A percentile compares a stretch with the other conserved stretches of the same genome.
Evolutionary conservation across 1,140 invertebrate genomes (phyloP).

Genomic region (Saccostrea cuccullata): DNA sequence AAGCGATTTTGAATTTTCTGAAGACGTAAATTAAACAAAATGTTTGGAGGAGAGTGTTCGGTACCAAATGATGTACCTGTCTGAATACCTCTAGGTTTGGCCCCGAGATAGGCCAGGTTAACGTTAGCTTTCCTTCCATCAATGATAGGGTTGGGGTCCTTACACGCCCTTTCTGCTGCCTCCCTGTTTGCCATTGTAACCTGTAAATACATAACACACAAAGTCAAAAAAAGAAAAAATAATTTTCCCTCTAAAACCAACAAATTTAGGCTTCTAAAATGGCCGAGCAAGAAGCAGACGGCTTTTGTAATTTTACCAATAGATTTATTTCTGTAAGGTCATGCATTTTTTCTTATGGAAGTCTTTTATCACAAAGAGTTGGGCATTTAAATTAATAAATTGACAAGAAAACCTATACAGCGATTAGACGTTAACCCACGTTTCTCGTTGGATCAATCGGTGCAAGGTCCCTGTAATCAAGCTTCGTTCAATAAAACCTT

Average conservation of each 20-base stretch:
- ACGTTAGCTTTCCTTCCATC: constrained; percentile 99
- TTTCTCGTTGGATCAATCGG: constrained; percentile 30
- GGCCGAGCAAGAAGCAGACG: constrained; percentile 1
- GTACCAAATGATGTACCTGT: constrained; percentile 56
- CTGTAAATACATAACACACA: constrained; percentile 80
- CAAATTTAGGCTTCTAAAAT: neutral
- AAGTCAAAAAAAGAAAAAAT: neutral
- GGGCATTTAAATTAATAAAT: constrained; percentile 37
- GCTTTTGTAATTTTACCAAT: constrained; percentile 26
- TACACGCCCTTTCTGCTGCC: constrained; percentile 96
- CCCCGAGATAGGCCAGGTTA: constrained; percentile 97
- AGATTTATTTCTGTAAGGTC: constrained; percentile 24
- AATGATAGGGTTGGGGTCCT: constrained; percentile 99
- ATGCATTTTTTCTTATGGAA: constrained; percentile 12
- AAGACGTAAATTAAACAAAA: neutral
- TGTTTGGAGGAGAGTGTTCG: neutral
- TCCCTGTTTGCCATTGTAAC: constrained; percentile 97
- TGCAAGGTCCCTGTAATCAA: constrained; percentile 19
- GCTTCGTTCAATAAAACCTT: constrained; percentile 9
- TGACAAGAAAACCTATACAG: constrained; percentile 28
- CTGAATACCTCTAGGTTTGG: constrained; percentile 87
- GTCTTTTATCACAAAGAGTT: constrained; percentile 24
- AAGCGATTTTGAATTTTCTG: neutral
- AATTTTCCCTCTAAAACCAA: neutral
- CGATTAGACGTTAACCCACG: constrained; percentile 32